Conservation (phyloP, 2,797 vertebrate genomes). For the Scyliorhinus canicula region DNA sequence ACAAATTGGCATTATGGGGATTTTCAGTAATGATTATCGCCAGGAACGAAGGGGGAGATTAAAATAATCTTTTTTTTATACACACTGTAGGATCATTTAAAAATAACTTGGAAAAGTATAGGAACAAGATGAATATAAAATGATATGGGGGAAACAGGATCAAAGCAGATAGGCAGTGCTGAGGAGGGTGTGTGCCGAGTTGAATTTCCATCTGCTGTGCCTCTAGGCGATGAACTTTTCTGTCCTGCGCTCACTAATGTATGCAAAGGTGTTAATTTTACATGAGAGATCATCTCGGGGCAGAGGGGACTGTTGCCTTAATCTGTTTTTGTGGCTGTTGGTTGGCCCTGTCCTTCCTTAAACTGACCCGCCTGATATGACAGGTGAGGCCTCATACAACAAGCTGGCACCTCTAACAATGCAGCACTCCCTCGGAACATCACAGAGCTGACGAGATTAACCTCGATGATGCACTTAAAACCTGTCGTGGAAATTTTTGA, state of each 20-base stretch:
- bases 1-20: neutral
- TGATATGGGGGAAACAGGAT: neutral
- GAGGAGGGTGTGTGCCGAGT: neutral
- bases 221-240: neutral
- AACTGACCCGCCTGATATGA: neutral
- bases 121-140: neutral
- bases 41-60: neutral
- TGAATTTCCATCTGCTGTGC: neutral
- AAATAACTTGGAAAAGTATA: neutral
- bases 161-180: neutral
- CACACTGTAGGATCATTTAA: neutral
- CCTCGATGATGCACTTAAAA: neutral
- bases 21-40: neutral
- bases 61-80: neutral
- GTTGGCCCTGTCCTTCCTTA: neutral
- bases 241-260: no score
- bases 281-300: no score
- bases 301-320: neutral
- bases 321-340: neutral
- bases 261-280: no score
- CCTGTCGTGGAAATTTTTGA: neutral
- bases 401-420: neutral
- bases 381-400: neutral
- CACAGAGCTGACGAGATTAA: neutral
- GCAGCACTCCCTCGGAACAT: neutral